Conservation (phyloP, 2,888 invertebrate genomes). For the Zelleria hepariella region DNA sequence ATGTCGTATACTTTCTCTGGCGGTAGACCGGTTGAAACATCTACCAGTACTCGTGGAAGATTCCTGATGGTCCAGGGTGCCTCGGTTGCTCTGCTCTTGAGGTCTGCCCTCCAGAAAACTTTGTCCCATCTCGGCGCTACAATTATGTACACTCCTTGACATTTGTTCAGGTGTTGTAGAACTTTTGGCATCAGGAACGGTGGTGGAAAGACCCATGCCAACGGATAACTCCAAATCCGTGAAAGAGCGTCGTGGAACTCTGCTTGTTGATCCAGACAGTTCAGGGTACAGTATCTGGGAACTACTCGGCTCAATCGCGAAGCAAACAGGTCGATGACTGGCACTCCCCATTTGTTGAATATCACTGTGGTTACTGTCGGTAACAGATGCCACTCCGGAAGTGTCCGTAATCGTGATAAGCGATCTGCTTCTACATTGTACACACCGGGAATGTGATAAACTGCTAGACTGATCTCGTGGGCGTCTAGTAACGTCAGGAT, state of each 20-base stretch:
- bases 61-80: constrained; percentile 1
- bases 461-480: background rate
- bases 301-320: constrained; percentile 11
- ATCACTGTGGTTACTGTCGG: constrained; percentile 7
- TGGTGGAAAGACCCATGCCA: constrained; percentile 14
- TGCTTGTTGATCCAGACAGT: constrained; percentile 6
- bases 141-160: constrained; percentile 7
- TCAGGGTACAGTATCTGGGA: constrained; percentile 10
- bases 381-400: constrained; percentile 17
- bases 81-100: background rate
- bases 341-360: constrained; percentile 16
- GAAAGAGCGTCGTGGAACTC: constrained; percentile 10
- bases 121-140: constrained; percentile 4
- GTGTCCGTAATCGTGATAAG: constrained; percentile 9
- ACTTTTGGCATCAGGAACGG: constrained; percentile 10
- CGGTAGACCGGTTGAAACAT: background rate
- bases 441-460: background rate
- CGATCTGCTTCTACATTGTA: constrained; percentile 4
- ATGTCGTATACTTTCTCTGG: background rate
- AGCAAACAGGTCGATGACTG: constrained; percentile 16
- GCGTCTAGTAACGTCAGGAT: background rate
- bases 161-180: constrained; percentile 12
- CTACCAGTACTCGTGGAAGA: background rate
- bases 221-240: constrained; percentile 5
- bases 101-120: constrained; percentile 2